Evolutionary conservation across 2,888 invertebrate genomes (phyloP).

Genomic region (Octonoba sinensis): DNA sequence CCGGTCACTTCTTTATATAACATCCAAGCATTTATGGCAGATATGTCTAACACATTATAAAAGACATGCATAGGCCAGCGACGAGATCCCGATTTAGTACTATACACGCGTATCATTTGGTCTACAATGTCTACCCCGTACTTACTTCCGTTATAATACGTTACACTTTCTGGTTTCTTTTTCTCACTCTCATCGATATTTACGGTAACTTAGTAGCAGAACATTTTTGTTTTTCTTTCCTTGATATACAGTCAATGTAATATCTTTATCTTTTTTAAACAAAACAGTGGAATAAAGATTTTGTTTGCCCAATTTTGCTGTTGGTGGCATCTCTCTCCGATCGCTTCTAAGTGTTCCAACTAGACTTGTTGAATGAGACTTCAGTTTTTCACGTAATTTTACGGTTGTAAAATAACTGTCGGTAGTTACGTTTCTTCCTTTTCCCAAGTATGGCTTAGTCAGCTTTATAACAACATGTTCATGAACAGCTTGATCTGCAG

Average conservation of each 20-base stretch:
- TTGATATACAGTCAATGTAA: too few species aligned
- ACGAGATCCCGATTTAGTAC: neutral
- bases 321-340: too few species aligned
- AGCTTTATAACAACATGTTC: constrained; percentile 10
- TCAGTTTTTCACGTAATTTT: neutral
- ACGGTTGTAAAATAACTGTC: constrained; percentile 17
- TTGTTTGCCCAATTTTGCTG: too few species aligned
- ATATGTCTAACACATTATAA: neutral
- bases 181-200: neutral
- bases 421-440: constrained; percentile 9
- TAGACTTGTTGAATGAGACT: too few species aligned
- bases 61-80: constrained; percentile 1
- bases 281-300: too few species aligned
- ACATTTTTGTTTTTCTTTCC: too few species aligned
- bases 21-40: too few species aligned
- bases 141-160: neutral
- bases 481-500: neutral
- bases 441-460: too few species aligned
- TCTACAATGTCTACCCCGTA: constrained; percentile 9
- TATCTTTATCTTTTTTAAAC: too few species aligned
- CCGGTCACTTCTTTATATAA: too few species aligned
- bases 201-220: too few species aligned
- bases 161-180: constrained; percentile 8
- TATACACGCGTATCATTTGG: constrained; percentile 3
- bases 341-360: too few species aligned